A percentile compares a stretch with the other conserved stretches of the same genome.
phyloP scores from a whole-genome alignment of 2,888 invertebrate genomes.

The Exephanes ischioxanthus region DNA sequence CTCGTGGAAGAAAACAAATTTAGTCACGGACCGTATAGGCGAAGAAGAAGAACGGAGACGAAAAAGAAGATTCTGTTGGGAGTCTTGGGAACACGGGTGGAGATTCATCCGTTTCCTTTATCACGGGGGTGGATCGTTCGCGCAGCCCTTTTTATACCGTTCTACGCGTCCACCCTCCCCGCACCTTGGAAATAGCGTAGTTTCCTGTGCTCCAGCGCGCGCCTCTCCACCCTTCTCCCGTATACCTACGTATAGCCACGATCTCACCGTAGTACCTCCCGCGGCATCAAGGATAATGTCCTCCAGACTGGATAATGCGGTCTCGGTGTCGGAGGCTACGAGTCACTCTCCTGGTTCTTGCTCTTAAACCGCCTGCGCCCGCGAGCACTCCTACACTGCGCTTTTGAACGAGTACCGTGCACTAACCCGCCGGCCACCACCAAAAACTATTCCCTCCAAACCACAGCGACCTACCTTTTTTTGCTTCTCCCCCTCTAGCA shows the following conservation, averaged over 20 bases:
- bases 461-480: slow-evolving; percentile 43
- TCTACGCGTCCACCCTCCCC: slow-evolving; percentile 35
- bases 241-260: slow-evolving; percentile 51
- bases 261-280: slow-evolving; percentile 62
- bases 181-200: slow-evolving; percentile 52
- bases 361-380: slow-evolving; percentile 65
- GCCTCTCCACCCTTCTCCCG: slow-evolving; percentile 9
- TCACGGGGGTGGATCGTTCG: slow-evolving; percentile 47
- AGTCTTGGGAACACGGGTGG: slow-evolving; percentile 35
- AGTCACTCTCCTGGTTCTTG: slow-evolving; percentile 76
- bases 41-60: slow-evolving; percentile 25
- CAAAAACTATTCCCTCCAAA: slow-evolving; percentile 72
- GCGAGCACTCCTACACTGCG: slow-evolving; percentile 43
- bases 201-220: slow-evolving; percentile 40
- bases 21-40: slow-evolving; percentile 13
- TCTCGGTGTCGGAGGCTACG: slow-evolving; percentile 71
- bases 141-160: slow-evolving; percentile 58
- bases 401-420: slow-evolving; percentile 29
- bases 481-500: slow-evolving; percentile 32
- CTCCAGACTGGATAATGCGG: slow-evolving; percentile 71
- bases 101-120: slow-evolving; percentile 58
- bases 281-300: slow-evolving; percentile 68
- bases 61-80: slow-evolving; percentile 36
- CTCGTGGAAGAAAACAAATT: slow-evolving; percentile 34
- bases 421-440: slow-evolving; percentile 57